A percentile compares a stretch with the other conserved stretches of the same genome.
Evolutionary conservation across 2,888 invertebrate genomes (phyloP).

Genomic region (Pachycephus smyrnensis): DNA sequence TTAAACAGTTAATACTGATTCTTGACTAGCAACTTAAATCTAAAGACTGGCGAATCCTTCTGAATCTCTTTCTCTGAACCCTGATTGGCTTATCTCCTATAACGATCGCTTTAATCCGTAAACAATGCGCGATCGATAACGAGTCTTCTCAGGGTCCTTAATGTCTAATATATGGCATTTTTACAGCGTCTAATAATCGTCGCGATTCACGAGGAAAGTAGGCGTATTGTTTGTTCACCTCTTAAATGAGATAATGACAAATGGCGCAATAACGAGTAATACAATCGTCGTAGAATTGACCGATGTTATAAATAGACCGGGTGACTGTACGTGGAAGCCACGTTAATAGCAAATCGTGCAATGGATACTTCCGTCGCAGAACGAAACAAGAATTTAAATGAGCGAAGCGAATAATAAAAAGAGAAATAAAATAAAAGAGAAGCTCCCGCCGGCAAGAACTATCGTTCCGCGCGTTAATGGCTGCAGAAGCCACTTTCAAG

Average conservation of each 20-base stretch:
- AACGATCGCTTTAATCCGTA: neutral
- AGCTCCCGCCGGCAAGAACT: neutral
- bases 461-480: neutral
- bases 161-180: neutral
- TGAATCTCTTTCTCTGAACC: neutral
- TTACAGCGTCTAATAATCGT: neutral
- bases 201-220: neutral
- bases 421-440: neutral
- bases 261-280: neutral
- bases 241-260: neutral
- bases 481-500: neutral
- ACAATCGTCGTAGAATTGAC: neutral
- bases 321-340: neutral
- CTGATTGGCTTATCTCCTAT: neutral
- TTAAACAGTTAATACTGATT: conserved; percentile 44
- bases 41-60: neutral
- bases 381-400: neutral
- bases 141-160: neutral
- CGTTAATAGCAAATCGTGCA: neutral
- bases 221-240: neutral
- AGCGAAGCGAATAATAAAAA: neutral
- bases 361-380: neutral
- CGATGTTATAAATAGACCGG: neutral
- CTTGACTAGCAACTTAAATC: conserved; percentile 44
- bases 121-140: neutral